These are phyloP conservation scores for Copidosoma floridanum DNA, from an alignment of 1,140 invertebrate species.

Conservation along the genomic window DNA sequence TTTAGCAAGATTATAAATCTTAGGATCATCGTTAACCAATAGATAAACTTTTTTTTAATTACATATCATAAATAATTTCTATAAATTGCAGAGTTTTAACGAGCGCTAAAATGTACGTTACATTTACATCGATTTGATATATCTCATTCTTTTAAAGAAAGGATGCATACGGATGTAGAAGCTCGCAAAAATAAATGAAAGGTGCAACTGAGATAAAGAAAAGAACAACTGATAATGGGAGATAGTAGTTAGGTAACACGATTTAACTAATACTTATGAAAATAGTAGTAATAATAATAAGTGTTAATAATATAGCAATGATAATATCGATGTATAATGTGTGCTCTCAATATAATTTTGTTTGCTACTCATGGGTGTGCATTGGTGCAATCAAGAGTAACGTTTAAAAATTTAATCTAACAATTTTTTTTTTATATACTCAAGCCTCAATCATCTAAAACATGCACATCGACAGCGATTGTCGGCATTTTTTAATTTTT, in stretches of 20 bases:
- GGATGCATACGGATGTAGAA: slow-evolving; percentile 1
- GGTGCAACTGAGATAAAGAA: slow-evolving; percentile 21
- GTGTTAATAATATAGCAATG: slow-evolving; percentile 11
- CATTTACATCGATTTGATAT: slow-evolving; percentile 9
- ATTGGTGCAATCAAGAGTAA: no score
- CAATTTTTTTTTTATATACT: slow-evolving; percentile 1
- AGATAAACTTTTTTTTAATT: neutral
- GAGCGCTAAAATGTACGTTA: neutral
- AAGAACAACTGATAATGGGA: slow-evolving; percentile 19
- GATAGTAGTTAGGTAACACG: slow-evolving; percentile 26
- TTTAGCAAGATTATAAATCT: slow-evolving; percentile 9
- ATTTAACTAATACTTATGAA: slow-evolving; percentile 28
- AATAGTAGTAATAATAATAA: slow-evolving; percentile 13
- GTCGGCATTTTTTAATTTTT: neutral
- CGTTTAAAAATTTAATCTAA: slow-evolving; percentile 18
- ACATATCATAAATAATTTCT: neutral
- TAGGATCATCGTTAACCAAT: neutral
- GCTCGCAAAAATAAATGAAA: slow-evolving; percentile 1
- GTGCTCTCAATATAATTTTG: slow-evolving; percentile 2
- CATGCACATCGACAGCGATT: slow-evolving; percentile 8
- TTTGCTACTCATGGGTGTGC: slow-evolving; percentile 9
- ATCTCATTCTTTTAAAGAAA: slow-evolving; percentile 9
- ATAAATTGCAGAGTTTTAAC: no score
- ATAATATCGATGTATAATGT: slow-evolving; percentile 6
- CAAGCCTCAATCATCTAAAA: slow-evolving; percentile 16